Evolutionary conservation across 2,113 vertebrate genomes (phyloP), one percentile per base, ranked within the genome.

Genomic region (Microcebus tavaratra): DNA sequence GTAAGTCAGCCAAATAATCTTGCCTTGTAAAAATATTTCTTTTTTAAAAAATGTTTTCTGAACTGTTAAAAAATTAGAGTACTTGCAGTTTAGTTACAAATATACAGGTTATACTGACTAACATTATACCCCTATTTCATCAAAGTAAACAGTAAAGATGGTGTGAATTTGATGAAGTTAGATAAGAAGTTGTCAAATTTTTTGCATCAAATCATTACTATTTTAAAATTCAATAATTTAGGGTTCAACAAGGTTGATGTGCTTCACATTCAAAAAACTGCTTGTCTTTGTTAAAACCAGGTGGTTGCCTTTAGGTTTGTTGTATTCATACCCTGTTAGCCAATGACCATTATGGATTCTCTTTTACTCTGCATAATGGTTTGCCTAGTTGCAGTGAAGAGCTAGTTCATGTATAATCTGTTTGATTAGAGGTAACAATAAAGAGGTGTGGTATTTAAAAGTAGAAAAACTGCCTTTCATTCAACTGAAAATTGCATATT

Each of bases 381-480:
- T 97, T 98, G 94, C 81, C 90, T 85, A 55, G 78, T 91, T 98
- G 63, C 97, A 97, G 80, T 97, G 96, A 98, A 96, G 87, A 97
- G 89, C 86, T 97, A 94, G 92, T 67, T 96, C 96, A 92, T 95
- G 63, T 94, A 93, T 88, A 94, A 95, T 90, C 95, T 94, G 88
- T 94, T 97, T 97, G 90, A 95, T 97, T 96, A 92, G 76, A 95
- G 95, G 96, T 88, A 98, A 96, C 92, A 97, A 92, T 94, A 91
- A 68, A 96, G 68, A 98, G 89, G 90, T 55, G 12, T 55, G 59
- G 13, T 45, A 87, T 72, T 96, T 96, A 94, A 96, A 97, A 98
- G 97, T 95, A 95, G 94, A 96, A 97, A 98, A 97, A 97, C 94
- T 98, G 96, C 96, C 92, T 95, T 98, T 96, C 57, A 97, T 97